phyloP scores from a whole-genome alignment of 2,888 invertebrate genomes.

The Tachina fera region DNA sequence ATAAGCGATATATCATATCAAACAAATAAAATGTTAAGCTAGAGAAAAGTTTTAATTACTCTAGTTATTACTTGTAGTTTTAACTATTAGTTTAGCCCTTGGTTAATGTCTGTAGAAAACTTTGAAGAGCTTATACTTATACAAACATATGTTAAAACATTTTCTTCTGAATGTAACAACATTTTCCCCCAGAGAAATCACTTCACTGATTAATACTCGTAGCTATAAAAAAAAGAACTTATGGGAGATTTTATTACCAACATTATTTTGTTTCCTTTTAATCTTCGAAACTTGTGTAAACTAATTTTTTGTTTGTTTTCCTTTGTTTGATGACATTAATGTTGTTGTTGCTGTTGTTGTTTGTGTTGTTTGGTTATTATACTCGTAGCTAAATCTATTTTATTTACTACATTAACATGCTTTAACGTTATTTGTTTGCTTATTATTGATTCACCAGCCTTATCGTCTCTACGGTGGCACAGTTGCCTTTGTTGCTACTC shows the following conservation, averaged over 20 bases:
- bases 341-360: constrained; percentile 1
- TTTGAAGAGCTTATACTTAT: no score
- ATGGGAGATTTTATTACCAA: constrained; percentile 25
- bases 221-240: constrained; percentile 35
- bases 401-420: constrained; percentile 6
- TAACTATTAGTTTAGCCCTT: not conserved
- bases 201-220: constrained; percentile 10
- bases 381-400: not conserved
- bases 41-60: no score
- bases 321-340: not conserved
- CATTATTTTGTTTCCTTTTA: constrained; percentile 8
- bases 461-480: no score
- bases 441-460: not conserved
- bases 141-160: not conserved
- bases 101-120: no score
- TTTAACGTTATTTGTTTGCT: not conserved
- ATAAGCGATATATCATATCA: no score
- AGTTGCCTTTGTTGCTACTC: not conserved
- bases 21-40: no score
- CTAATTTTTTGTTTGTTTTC: constrained; percentile 20
- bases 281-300: not conserved
- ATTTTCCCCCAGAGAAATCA: not conserved
- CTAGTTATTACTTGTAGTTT: not conserved
- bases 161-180: constrained; percentile 12
- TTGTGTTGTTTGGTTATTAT: not conserved